A percentile compares a stretch with the other conserved stretches of the same genome.
Evolutionary conservation across 2,888 invertebrate species (phyloP).

Genomic region (Carterocephalus palaemon): DNA sequence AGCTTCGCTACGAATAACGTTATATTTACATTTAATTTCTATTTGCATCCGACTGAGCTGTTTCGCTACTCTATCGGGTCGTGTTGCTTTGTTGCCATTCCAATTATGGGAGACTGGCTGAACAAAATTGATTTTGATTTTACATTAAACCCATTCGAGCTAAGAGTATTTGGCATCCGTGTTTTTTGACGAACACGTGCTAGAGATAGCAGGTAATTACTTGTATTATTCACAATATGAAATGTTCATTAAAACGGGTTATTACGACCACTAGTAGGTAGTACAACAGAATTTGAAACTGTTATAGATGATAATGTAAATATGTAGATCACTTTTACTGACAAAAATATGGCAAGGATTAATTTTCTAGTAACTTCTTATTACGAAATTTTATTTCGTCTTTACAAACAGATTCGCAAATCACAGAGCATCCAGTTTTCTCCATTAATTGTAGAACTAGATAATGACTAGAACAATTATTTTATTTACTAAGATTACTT

Average conservation of each 20-base stretch:
- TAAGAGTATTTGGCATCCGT: not conserved
- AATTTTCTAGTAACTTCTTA: no score
- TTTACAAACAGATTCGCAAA: no score
- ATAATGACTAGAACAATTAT: no score
- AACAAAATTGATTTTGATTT: constrained; percentile 18
- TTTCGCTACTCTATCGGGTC: constrained; percentile 20
- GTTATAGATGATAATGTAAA: no score
- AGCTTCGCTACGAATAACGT: constrained; percentile 50
- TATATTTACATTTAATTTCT: constrained; percentile 43
- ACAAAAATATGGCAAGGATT: no score
- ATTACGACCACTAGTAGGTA: not conserved
- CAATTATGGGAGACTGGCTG: constrained; percentile 7
- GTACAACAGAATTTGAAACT: no score
- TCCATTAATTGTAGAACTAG: no score
- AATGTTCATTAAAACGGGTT: not conserved
- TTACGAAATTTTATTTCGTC: no score
- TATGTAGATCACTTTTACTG: no score
- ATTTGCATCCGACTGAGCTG: constrained; percentile 27
- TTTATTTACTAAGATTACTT: no score
- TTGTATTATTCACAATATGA: not conserved
- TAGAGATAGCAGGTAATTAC: not conserved
- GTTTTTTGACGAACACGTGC: not conserved
- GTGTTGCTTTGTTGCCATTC: constrained; percentile 19
- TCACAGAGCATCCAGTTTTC: no score
- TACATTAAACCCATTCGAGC: constrained; percentile 2